Evolutionary conservation across 2,888 invertebrate species (phyloP).

Genomic region (Perizoma affinitatum): DNA sequence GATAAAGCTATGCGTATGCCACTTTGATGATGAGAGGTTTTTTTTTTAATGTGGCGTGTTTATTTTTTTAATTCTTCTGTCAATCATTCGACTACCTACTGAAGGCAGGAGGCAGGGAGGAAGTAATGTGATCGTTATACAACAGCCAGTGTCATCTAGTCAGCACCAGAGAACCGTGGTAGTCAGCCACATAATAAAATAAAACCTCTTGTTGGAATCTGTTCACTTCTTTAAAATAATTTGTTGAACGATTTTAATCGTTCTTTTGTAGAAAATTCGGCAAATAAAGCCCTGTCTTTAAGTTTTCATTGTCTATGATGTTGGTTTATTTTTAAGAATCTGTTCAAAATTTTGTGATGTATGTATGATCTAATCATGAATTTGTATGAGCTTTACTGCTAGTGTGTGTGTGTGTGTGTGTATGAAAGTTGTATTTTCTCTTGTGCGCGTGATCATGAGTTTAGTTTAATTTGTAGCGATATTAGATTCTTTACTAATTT

Average conservation of each 20-base stretch:
- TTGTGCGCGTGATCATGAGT: constrained; percentile 44
- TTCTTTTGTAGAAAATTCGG: constrained; percentile 41
- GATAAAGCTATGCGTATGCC: too few species aligned
- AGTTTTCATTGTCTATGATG: constrained; percentile 70
- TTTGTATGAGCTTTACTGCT: constrained; percentile 48
- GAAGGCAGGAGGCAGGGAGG: too few species aligned
- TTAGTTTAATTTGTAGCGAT: constrained; percentile 60
- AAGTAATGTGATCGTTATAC: too few species aligned
- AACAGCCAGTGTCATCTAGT: too few species aligned
- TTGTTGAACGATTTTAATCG: constrained; percentile 36
- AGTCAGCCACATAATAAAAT: background rate
- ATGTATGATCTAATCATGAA: constrained; percentile 57
- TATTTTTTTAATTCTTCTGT: too few species aligned
- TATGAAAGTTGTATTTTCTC: constrained; percentile 28
- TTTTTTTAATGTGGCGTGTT: too few species aligned
- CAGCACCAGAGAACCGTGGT: too few species aligned
- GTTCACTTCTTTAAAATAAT: constrained; percentile 37
- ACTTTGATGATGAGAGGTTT: too few species aligned
- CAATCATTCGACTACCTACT: too few species aligned
- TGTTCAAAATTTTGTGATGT: constrained; percentile 51
- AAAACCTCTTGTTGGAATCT: constrained; percentile 48
- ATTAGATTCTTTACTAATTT: constrained; percentile 43
- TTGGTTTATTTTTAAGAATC: constrained; percentile 57
- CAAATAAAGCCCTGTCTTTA: constrained; percentile 52
- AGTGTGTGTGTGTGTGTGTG: constrained; percentile 39